Evolutionary conservation across 2,113 vertebrate species (phyloP).

Genomic region (Enhydra lutris): DNA sequence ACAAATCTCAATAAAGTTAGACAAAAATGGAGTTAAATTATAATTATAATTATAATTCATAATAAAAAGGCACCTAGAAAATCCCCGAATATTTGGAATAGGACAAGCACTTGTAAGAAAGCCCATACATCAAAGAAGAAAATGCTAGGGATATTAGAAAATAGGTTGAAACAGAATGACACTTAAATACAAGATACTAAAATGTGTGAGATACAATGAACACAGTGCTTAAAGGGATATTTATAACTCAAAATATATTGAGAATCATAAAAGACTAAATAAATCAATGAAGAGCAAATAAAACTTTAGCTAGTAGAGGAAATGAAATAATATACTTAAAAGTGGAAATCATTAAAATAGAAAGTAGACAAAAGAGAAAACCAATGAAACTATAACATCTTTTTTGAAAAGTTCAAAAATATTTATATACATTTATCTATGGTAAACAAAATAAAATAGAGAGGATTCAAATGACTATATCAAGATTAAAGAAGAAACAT

Average conservation of each 20-base stretch:
- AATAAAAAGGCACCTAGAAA: not conserved
- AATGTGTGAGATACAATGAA: not conserved
- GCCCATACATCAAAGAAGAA: not conserved
- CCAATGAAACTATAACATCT: not conserved
- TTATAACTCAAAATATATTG: not conserved
- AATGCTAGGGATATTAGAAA: not conserved
- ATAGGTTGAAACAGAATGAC: not conserved
- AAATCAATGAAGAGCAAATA: not conserved
- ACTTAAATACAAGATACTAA: not conserved
- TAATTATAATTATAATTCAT: not conserved
- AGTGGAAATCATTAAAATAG: not conserved
- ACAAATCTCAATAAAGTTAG: not conserved
- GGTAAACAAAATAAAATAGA: not conserved
- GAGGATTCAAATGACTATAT: not conserved
- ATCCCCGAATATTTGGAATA: not conserved
- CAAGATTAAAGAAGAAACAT: not conserved
- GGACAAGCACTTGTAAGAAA: not conserved
- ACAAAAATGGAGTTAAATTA: not conserved
- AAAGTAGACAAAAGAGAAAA: not conserved
- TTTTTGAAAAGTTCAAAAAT: not conserved
- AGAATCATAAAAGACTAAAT: not conserved
- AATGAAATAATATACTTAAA: not conserved
- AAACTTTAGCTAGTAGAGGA: not conserved
- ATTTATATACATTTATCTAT: not conserved
- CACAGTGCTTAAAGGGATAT: not conserved